Base-by-base conservation (phyloP, 1,140 invertebrate species). In the Conus betulinus region DNA sequence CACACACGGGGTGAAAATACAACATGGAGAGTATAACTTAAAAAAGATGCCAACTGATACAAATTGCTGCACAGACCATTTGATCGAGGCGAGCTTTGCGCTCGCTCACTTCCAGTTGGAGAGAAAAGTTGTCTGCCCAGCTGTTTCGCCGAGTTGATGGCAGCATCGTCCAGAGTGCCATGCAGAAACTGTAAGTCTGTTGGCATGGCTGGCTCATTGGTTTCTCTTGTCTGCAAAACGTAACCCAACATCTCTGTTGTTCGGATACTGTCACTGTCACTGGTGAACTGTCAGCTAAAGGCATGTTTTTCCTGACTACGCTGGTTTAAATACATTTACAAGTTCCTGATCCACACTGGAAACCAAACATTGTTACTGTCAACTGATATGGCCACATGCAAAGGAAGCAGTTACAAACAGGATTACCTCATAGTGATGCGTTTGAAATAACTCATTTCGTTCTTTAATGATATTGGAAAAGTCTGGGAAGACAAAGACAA, bases 111-210 rank as follows among this genome's bases (percentile, higher is more conserved):
- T 90, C 89, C 23, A 93, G 85, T 67, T 96, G 95, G 55, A n/a
- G 96, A 95, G 93, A 97, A 98, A 23, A 98, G 96, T 92, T 97
- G 96, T 91, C 97, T 97, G 23, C 97, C 97, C 74, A 96, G 97
- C 91, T 97, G 97, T 94, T 98, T 97, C 1, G 98, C 97, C 87
- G 97, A 96, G 53, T 97, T 97, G 95, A 98, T 97, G 90, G 98
- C 96, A 90, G 96, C 96, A 91, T 98, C 97, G 93, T 98, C 97
- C 25, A 92, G 84, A 53, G 91, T 91, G n/a, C 90, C 89, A 27
- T 90, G 90, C 74, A 88, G 90, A 51, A 88, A 85, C 86, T 87
- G 84, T 78, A 90, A 53, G 5, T 88, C 84, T 60, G 76, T 87
- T 10, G 88, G 86, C 60, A 86, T 87, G 81, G 89, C 89, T 4